Base-by-base conservation (phyloP, 2,888 invertebrate genomes). In the Therioaphis trifolii region DNA sequence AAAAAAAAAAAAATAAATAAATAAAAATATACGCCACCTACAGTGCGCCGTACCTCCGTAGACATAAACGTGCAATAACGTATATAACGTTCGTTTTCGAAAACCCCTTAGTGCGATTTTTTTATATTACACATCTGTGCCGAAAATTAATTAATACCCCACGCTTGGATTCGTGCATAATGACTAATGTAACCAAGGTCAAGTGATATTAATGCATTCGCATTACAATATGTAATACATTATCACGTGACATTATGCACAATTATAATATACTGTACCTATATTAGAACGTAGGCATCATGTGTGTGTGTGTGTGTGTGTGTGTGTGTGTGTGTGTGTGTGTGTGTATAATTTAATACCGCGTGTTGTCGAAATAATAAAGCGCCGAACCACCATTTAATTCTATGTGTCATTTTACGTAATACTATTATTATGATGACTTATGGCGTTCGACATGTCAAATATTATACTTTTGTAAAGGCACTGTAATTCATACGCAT, bases 101-200 rank as follows among this genome's bases (percentile, higher is more conserved):
- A 58, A 75, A 24, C 75, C 43, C 43, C 58, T 58, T 4, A 11
- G 40, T 61, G 58, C 58, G 43, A 58, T 40, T 75, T 15, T 75
- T 43, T 24, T 12, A 71, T 27, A 14, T 14, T 12, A n/a, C 29
- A 61, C 40, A 24, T 75, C 58, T 75, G n/a, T n/a, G 75, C 58
- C 58, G 58, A 75, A 75, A 40, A 35, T 18, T 18, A 35, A 58
- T 40, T 43, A 21, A 21, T 75, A 52, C 55, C 75, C 5, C 75
- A 35, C 18, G 58, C 75, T 40, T 75, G 58, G 75, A 61, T 24
- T 24, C 18, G 24, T 11, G 29, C 7, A 29, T 2, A 29, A 27
- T 27, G 61, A 63, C 61, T 58, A 24, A 35, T 18, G n/a, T 52
- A 49, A 12, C 49, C 55, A 58, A 75, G 74, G 74, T 58, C 74